phyloP scores from a whole-genome alignment of 1,140 invertebrate species.

The Aradophagus sp. region DNA sequence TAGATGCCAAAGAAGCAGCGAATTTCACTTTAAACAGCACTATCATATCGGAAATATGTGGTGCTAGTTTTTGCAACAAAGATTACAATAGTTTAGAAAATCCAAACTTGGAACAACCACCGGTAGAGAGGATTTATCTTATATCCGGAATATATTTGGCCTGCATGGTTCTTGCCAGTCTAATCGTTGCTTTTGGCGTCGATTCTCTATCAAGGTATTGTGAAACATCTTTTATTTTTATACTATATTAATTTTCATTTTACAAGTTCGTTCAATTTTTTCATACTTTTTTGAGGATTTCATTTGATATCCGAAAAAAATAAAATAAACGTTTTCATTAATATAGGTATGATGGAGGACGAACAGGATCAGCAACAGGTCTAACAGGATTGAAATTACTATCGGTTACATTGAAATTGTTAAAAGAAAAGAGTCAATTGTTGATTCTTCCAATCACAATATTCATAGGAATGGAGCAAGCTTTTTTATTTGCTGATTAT shows the following conservation, averaged over 20 bases:
- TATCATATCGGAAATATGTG: conserved; percentile 78
- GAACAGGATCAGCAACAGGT: conserved; percentile 64
- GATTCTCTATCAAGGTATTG: conserved; percentile 85
- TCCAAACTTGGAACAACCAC: conserved; percentile 81
- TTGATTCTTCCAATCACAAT: conserved; percentile 93
- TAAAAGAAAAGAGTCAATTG: conserved; percentile 85
- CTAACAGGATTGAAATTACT: conserved; percentile 79
- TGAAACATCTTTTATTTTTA: conserved; percentile 1
- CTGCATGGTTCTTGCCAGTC: conserved; percentile 84
- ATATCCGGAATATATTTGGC: conserved; percentile 89
- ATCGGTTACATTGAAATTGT: conserved; percentile 85
- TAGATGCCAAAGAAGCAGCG: conserved; percentile 45
- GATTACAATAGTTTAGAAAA: conserved; percentile 75
- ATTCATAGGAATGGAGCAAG: conserved; percentile 95
- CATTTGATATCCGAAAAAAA: too few species aligned
- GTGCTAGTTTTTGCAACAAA: conserved; percentile 83
- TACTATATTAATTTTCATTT: neutral
- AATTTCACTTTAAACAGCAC: conserved; percentile 63
- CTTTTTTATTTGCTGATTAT: conserved; percentile 92
- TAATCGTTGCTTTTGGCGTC: conserved; percentile 87
- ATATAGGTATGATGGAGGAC: conserved; percentile 69
- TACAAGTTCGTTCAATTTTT: too few species aligned
- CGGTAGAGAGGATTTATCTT: conserved; percentile 82
- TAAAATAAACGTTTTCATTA: too few species aligned
- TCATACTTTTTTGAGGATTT: too few species aligned